Evolutionary conservation across 1,140 invertebrate species (phyloP).

Genomic region (Diprion similis): DNA sequence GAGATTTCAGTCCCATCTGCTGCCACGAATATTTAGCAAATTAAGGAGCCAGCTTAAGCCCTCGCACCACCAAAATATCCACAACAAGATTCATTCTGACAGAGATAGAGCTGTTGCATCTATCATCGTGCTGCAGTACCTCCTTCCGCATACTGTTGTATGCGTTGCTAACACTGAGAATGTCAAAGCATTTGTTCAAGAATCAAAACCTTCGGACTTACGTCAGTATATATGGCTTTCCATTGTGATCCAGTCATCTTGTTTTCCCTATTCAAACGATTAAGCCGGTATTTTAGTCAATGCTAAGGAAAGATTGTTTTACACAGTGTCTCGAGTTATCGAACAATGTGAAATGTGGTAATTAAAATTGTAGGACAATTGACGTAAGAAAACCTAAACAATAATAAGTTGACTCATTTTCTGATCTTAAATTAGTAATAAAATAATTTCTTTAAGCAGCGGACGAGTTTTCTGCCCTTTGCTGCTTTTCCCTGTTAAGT

Average conservation of each 20-base stretch:
- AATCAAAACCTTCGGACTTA: constrained; percentile 52
- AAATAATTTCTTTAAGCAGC: constrained; percentile 52
- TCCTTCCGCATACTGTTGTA: constrained; percentile 64
- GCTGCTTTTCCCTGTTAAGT: constrained; percentile 60
- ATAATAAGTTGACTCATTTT: not conserved
- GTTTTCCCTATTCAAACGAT: too few species aligned
- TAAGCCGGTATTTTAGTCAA: too few species aligned
- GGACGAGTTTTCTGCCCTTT: constrained; percentile 56
- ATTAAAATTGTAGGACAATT: not conserved
- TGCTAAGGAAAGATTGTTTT: too few species aligned
- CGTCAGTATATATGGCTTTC: constrained; percentile 43
- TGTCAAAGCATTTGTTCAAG: constrained; percentile 51
- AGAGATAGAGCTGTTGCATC: constrained; percentile 44
- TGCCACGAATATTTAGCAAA: constrained; percentile 50
- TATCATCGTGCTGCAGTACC: constrained; percentile 56
- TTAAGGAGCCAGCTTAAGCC: constrained; percentile 47
- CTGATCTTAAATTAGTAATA: constrained; percentile 9
- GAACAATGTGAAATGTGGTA: too few species aligned
- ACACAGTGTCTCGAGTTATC: too few species aligned
- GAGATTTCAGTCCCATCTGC: constrained; percentile 59
- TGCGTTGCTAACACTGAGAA: constrained; percentile 55
- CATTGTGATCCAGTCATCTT: too few species aligned
- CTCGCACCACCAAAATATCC: constrained; percentile 36
- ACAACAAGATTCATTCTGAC: constrained; percentile 49
- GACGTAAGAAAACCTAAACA: too few species aligned